Conservation (phyloP, 2,113 vertebrate genomes). For the Vulpes ferrilata region DNA sequence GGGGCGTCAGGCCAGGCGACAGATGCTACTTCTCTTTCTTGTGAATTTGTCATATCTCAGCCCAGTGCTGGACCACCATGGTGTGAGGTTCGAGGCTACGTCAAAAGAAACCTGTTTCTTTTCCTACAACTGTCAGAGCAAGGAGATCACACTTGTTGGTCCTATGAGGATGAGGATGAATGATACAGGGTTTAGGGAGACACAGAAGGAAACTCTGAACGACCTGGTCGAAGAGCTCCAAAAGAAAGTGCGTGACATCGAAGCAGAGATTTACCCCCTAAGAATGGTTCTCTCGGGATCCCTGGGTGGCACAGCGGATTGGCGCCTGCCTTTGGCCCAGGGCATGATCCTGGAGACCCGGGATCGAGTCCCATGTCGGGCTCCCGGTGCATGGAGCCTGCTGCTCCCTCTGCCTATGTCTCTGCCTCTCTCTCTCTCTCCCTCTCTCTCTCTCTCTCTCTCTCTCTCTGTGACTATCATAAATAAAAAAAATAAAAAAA, state of each 20-base stretch:
- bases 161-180: neutral
- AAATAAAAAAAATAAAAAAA: no score
- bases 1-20: neutral
- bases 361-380: no score
- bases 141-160: neutral
- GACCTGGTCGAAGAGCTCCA: neutral
- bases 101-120: neutral
- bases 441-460: no score
- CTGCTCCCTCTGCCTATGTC: no score
- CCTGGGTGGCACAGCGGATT: neutral
- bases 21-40: neutral
- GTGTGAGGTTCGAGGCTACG: neutral
- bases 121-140: neutral
- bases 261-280: fast-evolving
- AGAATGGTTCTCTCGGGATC: neutral
- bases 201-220: neutral
- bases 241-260: no score
- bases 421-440: no score
- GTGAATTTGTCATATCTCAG: neutral
- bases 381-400: no score
- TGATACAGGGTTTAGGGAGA: neutral
- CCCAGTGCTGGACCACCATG: no score
- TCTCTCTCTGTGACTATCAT: no score
- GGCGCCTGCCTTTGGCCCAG: no score
- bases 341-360: neutral